Percentiles rank a stretch among this genome's conserved stretches.
Evolutionary conservation across 1,140 invertebrate genomes (phyloP).

Genomic region (Plutomurus gul): DNA sequence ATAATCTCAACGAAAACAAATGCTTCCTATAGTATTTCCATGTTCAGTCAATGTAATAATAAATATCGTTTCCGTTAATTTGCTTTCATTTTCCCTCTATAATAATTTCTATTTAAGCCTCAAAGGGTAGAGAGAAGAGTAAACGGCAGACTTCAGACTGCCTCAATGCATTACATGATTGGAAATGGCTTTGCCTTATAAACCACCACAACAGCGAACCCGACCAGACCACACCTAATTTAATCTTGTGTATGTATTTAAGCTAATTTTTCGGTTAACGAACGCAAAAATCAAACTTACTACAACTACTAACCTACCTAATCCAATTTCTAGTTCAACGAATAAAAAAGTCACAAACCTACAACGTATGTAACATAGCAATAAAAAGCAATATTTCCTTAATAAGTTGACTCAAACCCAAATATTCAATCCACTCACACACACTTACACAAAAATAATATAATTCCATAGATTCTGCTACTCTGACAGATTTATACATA

Average conservation of each 20-base stretch:
- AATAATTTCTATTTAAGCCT: neutral
- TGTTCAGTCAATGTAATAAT: neutral
- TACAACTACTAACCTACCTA: neutral
- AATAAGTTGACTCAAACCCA: neutral
- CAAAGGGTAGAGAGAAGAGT: neutral
- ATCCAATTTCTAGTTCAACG: conserved; percentile 16
- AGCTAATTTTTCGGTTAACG: neutral
- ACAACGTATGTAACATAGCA: conserved; percentile 7
- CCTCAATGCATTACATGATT: neutral
- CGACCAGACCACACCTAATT: neutral
- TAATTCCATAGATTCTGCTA: neutral
- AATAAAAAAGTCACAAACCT: conserved; percentile 5
- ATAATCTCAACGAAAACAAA: neutral
- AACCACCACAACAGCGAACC: too few species aligned
- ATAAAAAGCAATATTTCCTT: conserved; percentile 28
- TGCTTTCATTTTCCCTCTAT: neutral
- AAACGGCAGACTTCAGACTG: neutral
- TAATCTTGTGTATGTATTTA: neutral
- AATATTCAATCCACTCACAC: too few species aligned
- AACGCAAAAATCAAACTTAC: neutral
- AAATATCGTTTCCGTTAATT: neutral
- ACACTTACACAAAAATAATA: neutral
- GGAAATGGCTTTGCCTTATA: neutral
- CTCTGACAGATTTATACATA: too few species aligned
- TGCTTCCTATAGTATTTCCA: neutral